Evolutionary conservation across 1,140 invertebrate genomes (phyloP).

Genomic region (roundworm (Caenorhabditis elegans)): WBcel235 BX284604.4:17199501-17200000

Average conservation of each 20-base stretch:
- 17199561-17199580: background rate
- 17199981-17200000: conserved; percentile 35
- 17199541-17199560: too few relatives aligned
- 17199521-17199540: too few relatives aligned
- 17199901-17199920: conserved; percentile 49
- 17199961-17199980: conserved; percentile 48
- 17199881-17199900: conserved; percentile 51
- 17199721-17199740: conserved; percentile 43
- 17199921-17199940: conserved; percentile 48
- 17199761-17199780: conserved; percentile 35
- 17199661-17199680: conserved; percentile 49
- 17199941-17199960: conserved; percentile 50
- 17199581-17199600: background rate
- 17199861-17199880: conserved; percentile 52
- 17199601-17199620: background rate
- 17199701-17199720: conserved; percentile 53
- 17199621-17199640: conserved; percentile 33
- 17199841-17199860: conserved; percentile 48
- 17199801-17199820: conserved; percentile 16
- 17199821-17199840: conserved; percentile 42
- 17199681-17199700: conserved; percentile 42
- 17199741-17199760: conserved; percentile 50
- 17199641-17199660: conserved; percentile 45
- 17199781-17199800: conserved; percentile 46
- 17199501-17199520: background rate